These are phyloP conservation scores for Drosophila watanabei DNA, from an alignment of 1,140 invertebrate genomes.

Conservation along the genomic window DNA sequence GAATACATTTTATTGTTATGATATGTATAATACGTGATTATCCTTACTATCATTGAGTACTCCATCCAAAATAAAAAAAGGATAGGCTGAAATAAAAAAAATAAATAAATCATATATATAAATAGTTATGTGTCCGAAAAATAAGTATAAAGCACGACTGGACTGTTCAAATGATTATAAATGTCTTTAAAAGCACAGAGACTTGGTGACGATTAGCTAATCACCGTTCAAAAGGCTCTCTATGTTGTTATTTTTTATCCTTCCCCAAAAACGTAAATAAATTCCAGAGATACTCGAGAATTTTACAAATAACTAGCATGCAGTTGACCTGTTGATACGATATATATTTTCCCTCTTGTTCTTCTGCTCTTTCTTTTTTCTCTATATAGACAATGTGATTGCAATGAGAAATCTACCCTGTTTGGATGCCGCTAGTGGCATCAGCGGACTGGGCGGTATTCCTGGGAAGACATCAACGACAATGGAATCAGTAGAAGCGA, in stretches of 20 bases:
- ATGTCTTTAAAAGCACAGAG: no score
- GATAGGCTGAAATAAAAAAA: not conserved
- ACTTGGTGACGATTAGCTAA: not conserved
- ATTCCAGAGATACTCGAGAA: not conserved
- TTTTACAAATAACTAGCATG: conserved; percentile 1
- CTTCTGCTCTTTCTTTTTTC: conserved; percentile 57
- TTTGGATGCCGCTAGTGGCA: conserved; percentile 62
- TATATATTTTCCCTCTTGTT: conserved; percentile 50
- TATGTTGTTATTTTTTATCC: no score
- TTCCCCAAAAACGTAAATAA: not conserved
- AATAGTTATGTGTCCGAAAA: not conserved
- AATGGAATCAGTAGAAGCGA: conserved; percentile 67
- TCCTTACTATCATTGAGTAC: no score
- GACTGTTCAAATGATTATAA: not conserved
- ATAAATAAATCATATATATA: not conserved
- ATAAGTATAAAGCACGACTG: not conserved
- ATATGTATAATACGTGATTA: no score
- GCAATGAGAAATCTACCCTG: conserved; percentile 84
- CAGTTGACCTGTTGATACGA: conserved; percentile 32
- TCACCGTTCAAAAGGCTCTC: not conserved
- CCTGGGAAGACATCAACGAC: conserved; percentile 51
- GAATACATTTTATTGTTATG: no score
- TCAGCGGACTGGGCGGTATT: conserved; percentile 66
- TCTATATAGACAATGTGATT: conserved; percentile 81
- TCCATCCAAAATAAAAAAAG: no score